phyloP scores from a whole-genome alignment of 2,113 vertebrate genomes.

The Anarrhichthys ocellatus region DNA sequence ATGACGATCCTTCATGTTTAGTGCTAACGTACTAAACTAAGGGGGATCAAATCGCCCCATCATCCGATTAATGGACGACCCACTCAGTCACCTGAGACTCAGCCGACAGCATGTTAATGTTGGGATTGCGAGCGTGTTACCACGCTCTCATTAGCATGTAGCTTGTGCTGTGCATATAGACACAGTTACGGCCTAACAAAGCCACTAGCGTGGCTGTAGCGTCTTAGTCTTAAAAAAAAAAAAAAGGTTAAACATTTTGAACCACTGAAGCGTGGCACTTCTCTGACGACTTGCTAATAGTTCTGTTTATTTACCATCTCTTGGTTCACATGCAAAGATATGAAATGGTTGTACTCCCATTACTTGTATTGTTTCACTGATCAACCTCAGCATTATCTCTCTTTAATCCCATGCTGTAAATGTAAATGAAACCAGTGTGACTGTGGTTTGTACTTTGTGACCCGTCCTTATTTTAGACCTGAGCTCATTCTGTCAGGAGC shows the following conservation, averaged over 20 bases:
- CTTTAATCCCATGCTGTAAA: background rate
- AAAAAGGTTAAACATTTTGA: background rate
- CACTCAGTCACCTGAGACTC: too few species aligned
- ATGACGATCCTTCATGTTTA: background rate
- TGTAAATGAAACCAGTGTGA: background rate
- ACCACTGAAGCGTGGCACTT: background rate
- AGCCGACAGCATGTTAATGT: background rate
- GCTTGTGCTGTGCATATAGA: too few species aligned
- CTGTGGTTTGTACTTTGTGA: background rate
- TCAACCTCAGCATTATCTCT: background rate
- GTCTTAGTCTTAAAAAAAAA: background rate
- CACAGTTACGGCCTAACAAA: too few species aligned
- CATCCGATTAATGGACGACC: too few species aligned
- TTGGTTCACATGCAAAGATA: background rate
- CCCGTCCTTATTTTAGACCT: conserved; percentile 14
- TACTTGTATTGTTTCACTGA: background rate
- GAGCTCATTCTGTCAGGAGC: conserved; percentile 8
- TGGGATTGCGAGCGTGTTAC: too few species aligned
- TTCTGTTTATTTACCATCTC: background rate
- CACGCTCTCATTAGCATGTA: too few species aligned
- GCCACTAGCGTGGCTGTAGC: too few species aligned
- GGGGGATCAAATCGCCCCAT: too few species aligned
- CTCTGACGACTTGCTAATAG: background rate
- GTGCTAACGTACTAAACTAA: background rate
- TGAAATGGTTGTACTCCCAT: background rate